These are phyloP conservation scores for Cinclus mexicanus DNA, from an alignment of 2,113 vertebrate genomes.

Conservation along the genomic window DNA sequence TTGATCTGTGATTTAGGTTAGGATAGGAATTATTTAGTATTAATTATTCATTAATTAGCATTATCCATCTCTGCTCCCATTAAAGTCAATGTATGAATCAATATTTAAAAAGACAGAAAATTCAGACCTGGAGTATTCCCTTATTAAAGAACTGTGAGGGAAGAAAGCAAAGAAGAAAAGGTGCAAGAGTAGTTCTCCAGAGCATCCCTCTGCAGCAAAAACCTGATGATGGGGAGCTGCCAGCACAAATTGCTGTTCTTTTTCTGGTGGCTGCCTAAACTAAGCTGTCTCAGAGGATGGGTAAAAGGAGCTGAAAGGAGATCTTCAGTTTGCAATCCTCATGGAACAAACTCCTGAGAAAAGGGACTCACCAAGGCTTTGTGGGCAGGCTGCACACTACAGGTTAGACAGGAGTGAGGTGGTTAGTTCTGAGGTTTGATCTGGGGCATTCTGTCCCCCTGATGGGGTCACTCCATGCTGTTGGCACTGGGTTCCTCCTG, in stretches of 20 bases:
- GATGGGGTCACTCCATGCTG: not conserved
- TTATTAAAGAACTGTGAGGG: not conserved
- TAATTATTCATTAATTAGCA: constrained; percentile 39
- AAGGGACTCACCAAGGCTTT: not conserved
- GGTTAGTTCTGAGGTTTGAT: not conserved
- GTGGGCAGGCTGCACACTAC: not conserved
- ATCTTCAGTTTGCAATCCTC: not conserved
- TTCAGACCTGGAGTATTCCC: not conserved
- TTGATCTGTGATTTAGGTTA: not conserved
- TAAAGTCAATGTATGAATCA: not conserved
- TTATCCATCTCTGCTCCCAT: not conserved
- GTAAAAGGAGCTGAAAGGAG: not conserved
- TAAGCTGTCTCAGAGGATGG: not conserved
- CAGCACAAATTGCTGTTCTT: not conserved
- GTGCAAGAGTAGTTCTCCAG: not conserved
- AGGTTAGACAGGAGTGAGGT: not conserved
- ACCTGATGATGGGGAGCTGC: not conserved
- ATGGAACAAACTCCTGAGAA: not conserved
- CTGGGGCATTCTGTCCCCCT: not conserved
- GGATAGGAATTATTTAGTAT: not conserved
- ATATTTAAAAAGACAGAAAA: constrained; percentile 6
- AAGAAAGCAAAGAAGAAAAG: not conserved
- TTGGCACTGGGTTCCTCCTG: no score
- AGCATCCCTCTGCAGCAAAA: not conserved
- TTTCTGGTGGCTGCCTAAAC: not conserved